Conservation (phyloP, 1,140 invertebrate genomes). For the Galleria mellonella region DNA sequence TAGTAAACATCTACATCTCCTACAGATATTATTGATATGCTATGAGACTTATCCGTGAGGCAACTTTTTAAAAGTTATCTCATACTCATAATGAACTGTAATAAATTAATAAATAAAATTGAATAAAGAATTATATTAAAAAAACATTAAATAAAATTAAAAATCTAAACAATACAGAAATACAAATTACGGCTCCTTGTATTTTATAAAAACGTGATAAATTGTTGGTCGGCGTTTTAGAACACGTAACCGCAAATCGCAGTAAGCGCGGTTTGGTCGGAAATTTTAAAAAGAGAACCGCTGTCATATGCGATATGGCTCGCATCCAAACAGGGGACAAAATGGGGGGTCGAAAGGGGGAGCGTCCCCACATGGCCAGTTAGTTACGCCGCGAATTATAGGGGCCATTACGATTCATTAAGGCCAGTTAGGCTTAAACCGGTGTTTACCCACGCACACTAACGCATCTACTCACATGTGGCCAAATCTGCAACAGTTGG, state of each 20-base stretch:
- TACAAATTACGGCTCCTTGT: not conserved
- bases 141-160: slow-evolving; percentile 33
- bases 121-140: too few relatives aligned
- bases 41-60: too few relatives aligned
- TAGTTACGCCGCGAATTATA: slow-evolving; percentile 76
- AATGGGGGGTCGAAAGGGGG: slow-evolving; percentile 24
- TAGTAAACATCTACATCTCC: too few relatives aligned
- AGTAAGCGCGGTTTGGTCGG: slow-evolving; percentile 43
- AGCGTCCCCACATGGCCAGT: slow-evolving; percentile 68
- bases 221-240: slow-evolving; percentile 36
- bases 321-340: slow-evolving; percentile 53
- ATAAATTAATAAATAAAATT: too few relatives aligned
- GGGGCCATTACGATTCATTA: slow-evolving; percentile 76
- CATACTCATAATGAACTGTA: too few relatives aligned
- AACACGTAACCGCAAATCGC: slow-evolving; percentile 63
- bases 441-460: slow-evolving; percentile 70
- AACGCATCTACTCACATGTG: slow-evolving; percentile 19
- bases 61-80: too few relatives aligned
- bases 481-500: slow-evolving; percentile 46
- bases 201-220: slow-evolving; percentile 22
- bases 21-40: too few relatives aligned
- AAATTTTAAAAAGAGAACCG: slow-evolving; percentile 67
- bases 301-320: slow-evolving; percentile 70
- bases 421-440: slow-evolving; percentile 75
- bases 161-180: not conserved